Evolutionary conservation across 2,797 vertebrate genomes (phyloP).

Genomic region (Bovichtus variegatus): DNA sequence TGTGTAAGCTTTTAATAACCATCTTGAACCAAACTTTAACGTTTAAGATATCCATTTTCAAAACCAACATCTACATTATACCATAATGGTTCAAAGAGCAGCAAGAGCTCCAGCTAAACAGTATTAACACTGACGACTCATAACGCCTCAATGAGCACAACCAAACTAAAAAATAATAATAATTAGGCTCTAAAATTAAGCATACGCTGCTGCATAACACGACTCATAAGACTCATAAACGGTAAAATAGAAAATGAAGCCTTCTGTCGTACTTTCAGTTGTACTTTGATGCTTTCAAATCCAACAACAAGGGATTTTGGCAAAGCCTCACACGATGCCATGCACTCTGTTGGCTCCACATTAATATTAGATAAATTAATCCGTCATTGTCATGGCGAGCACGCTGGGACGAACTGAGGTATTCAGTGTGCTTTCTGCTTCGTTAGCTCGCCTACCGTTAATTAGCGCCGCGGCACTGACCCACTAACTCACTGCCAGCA

Average conservation of each 20-base stretch:
- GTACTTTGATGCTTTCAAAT: constrained; percentile 5
- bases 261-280: not conserved
- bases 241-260: not conserved
- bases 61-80: not conserved
- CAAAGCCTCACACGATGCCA: not conserved
- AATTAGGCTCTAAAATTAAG: constrained; percentile 1
- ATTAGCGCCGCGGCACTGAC: not conserved
- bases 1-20: not conserved
- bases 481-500: not conserved
- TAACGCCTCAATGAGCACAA: constrained; percentile 7
- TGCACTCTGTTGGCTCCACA: not conserved
- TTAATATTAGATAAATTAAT: not conserved
- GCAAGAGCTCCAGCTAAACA: not conserved
- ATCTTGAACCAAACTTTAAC: too few species aligned
- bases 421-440: not conserved
- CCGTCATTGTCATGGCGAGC: not conserved
- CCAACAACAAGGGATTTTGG: not conserved
- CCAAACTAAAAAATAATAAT: too few species aligned
- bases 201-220: not conserved
- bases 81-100: not conserved
- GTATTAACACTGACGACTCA: not conserved
- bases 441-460: not conserved
- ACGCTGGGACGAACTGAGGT: not conserved
- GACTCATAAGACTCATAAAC: not conserved
- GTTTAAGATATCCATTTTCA: not conserved